These are phyloP conservation scores for Leontocebus nigricollis DNA, from an alignment of 2,797 vertebrate genomes.

Conservation along the genomic window DNA sequence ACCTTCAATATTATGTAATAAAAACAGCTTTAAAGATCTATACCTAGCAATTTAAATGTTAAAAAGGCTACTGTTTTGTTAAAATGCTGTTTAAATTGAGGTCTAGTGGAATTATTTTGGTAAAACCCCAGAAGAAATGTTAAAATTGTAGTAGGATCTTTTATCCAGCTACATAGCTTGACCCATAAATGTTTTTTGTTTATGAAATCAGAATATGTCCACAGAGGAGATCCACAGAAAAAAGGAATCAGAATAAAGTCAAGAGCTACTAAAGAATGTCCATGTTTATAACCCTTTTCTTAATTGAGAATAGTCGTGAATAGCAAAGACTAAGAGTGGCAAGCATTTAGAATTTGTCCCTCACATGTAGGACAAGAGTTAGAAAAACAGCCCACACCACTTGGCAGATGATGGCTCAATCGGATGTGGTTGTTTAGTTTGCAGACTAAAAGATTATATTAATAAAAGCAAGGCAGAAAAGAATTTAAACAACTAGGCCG, in stretches of 20 bases:
- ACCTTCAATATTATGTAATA: neutral
- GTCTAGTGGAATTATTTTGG: neutral
- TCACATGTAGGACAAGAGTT: neutral
- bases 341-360: neutral
- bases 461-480: neutral
- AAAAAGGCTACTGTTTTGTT: neutral
- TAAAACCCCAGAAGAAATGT: neutral
- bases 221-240: neutral
- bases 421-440: neutral
- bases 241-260: neutral
- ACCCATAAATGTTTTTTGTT: neutral
- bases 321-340: neutral
- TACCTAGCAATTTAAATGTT: neutral
- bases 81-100: neutral
- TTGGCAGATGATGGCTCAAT: neutral
- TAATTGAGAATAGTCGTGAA: neutral
- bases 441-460: neutral
- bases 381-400: neutral
- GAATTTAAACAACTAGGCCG: neutral
- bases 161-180: neutral
- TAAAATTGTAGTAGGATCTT: neutral
- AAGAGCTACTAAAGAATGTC: neutral
- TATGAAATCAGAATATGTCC: neutral
- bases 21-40: constrained; percentile 13
- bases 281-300: neutral